Percentiles rank a stretch among this genome's conserved stretches.
These are phyloP conservation scores for Alouatta palliata DNA, from an alignment of 2,113 vertebrate genomes.

Conservation along the genomic window DNA sequence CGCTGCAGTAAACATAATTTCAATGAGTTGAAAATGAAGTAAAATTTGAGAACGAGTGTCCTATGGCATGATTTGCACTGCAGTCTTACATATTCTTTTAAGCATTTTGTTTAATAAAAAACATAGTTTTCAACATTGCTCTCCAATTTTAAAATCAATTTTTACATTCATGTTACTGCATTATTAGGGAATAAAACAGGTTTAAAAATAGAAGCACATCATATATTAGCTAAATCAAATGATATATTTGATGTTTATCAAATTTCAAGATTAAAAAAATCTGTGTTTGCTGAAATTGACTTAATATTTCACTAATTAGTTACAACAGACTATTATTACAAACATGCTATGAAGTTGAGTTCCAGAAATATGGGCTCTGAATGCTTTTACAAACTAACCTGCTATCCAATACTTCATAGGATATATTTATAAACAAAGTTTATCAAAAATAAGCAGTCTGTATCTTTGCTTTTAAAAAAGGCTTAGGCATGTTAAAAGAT, in stretches of 20 bases:
- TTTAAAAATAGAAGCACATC: background rate
- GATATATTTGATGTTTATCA: background rate
- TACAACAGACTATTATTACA: background rate
- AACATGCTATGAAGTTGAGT: background rate
- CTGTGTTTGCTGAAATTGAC: background rate
- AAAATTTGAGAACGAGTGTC: background rate
- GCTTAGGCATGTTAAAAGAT: background rate
- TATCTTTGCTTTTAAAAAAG: background rate
- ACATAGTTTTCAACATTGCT: background rate
- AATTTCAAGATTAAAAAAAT: background rate
- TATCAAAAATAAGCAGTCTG: background rate
- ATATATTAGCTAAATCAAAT: background rate
- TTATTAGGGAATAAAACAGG: background rate
- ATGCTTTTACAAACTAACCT: background rate
- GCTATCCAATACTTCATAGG: background rate
- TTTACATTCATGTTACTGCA: background rate
- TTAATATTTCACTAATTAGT: background rate
- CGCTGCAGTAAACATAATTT: background rate
- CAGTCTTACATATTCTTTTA: background rate
- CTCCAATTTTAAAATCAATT: background rate
- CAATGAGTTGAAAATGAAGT: background rate
- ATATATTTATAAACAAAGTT: background rate
- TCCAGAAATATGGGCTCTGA: background rate
- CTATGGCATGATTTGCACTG: background rate
- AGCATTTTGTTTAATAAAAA: background rate